phyloP scores from a whole-genome alignment of 2,888 invertebrate species.

The Zhengitettix transpicula region DNA sequence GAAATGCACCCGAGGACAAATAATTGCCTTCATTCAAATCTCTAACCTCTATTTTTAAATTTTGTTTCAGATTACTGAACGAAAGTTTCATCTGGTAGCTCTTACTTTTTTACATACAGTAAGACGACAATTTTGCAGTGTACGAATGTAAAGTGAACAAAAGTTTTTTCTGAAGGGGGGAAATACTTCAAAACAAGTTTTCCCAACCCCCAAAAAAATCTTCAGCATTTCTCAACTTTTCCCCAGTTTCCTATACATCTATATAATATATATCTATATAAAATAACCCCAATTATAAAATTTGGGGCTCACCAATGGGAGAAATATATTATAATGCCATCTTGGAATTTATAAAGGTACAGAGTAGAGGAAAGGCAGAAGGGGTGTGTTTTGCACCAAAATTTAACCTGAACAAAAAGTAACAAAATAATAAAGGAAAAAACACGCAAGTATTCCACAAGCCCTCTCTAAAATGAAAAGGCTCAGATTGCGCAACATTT shows the following conservation, averaged over 20 bases:
- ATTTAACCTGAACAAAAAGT: too few species aligned
- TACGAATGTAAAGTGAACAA: too few species aligned
- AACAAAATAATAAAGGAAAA: too few species aligned
- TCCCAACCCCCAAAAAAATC: slow-evolving; percentile 1
- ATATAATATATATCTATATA: neutral
- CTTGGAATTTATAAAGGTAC: slow-evolving; percentile 12
- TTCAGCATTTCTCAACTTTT: slow-evolving; percentile 3
- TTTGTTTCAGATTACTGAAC: slow-evolving; percentile 4
- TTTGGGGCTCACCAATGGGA: neutral
- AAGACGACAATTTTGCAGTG: slow-evolving; percentile 7
- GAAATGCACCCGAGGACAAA: too few species aligned
- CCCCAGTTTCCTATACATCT: neutral
- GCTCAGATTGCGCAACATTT: too few species aligned
- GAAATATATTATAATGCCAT: slow-evolving; percentile 10
- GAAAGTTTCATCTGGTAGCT: slow-evolving; percentile 10
- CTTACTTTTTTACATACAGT: slow-evolving; percentile 13
- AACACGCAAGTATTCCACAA: too few species aligned
- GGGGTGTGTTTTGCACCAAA: neutral
- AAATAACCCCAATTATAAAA: neutral
- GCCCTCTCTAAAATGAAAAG: too few species aligned
- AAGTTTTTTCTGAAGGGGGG: neutral
- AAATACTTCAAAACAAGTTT: slow-evolving; percentile 1
- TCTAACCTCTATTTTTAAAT: slow-evolving; percentile 7
- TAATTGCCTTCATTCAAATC: slow-evolving; percentile 5
- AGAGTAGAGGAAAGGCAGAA: slow-evolving; percentile 8